Evolutionary conservation across 1,140 invertebrate genomes (phyloP).

Genomic region (Trichonephila clavipes): DNA sequence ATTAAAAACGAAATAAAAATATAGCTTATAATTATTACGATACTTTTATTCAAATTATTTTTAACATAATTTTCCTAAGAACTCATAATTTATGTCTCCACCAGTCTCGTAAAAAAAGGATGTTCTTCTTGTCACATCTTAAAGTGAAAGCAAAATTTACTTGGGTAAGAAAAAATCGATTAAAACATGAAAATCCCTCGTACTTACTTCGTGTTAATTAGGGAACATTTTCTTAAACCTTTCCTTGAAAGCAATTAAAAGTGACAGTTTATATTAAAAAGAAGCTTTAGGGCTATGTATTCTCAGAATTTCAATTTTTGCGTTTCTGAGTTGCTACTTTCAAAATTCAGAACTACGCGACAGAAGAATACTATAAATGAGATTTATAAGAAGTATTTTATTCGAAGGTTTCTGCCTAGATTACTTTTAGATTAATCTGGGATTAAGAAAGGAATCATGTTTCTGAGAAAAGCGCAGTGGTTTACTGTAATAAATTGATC

Average conservation of each 20-base stretch:
- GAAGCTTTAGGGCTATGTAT: neutral
- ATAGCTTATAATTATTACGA: neutral
- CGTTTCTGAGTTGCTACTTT: neutral
- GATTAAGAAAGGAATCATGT: neutral
- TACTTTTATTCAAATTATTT: neutral
- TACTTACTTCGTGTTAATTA: slow-evolving; percentile 38
- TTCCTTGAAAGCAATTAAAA: slow-evolving; percentile 9
- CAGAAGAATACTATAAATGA: neutral
- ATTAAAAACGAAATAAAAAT: neutral
- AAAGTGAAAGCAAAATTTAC: neutral
- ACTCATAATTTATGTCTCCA: neutral
- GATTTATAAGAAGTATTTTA: neutral
- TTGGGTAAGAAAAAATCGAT: neutral
- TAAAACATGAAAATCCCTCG: neutral
- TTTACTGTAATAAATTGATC: neutral
- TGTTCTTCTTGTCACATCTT: neutral
- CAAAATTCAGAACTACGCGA: neutral
- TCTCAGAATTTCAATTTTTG: neutral
- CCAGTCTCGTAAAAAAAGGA: neutral
- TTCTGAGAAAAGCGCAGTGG: neutral
- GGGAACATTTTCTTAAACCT: slow-evolving; percentile 25
- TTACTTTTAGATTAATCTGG: neutral
- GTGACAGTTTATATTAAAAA: slow-evolving; percentile 17
- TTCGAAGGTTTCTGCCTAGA: neutral
- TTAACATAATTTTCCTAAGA: slow-evolving; percentile 2